phyloP scores from a whole-genome alignment of 2,888 invertebrate genomes.

The Apoda limacodes region DNA sequence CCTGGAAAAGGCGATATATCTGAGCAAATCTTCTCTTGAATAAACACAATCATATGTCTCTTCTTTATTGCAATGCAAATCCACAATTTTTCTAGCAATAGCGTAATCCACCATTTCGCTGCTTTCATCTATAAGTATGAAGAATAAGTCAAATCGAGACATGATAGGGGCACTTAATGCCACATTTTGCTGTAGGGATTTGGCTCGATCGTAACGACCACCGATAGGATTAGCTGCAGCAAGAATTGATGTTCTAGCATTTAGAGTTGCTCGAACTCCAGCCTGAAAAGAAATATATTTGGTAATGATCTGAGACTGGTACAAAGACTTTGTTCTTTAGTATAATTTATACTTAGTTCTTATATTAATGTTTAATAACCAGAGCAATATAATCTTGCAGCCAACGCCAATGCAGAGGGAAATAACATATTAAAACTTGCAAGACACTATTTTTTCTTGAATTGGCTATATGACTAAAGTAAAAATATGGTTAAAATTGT shows the following conservation, averaged over 20 bases:
- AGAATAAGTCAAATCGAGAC: constrained; percentile 99
- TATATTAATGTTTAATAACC: too few relatives aligned
- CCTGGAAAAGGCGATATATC: constrained; percentile 96
- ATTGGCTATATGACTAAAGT: too few relatives aligned
- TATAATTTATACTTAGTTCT: too few relatives aligned
- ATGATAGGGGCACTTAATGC: constrained; percentile 95
- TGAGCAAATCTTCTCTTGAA: constrained; percentile 87
- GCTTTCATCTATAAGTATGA: constrained; percentile 97
- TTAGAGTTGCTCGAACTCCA: constrained; percentile 95
- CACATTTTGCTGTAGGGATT: constrained; percentile 95
- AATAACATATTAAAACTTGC: too few relatives aligned
- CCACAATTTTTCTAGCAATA: constrained; percentile 95
- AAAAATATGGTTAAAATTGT: too few relatives aligned
- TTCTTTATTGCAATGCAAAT: constrained; percentile 89
- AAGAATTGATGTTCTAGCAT: constrained; percentile 96
- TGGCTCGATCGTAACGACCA: constrained; percentile 95
- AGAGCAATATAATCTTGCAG: too few relatives aligned
- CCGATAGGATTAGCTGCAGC: constrained; percentile 99
- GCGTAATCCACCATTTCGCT: constrained; percentile 91
- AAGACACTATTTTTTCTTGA: too few relatives aligned
- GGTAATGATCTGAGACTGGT: too few relatives aligned
- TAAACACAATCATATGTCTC: constrained; percentile 85
- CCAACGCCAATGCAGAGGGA: too few relatives aligned
- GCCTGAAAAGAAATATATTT: too few relatives aligned
- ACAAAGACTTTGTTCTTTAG: too few relatives aligned